These are phyloP conservation scores for Bombyx huttoni DNA, from an alignment of 2,888 invertebrate species.

Conservation along the genomic window DNA sequence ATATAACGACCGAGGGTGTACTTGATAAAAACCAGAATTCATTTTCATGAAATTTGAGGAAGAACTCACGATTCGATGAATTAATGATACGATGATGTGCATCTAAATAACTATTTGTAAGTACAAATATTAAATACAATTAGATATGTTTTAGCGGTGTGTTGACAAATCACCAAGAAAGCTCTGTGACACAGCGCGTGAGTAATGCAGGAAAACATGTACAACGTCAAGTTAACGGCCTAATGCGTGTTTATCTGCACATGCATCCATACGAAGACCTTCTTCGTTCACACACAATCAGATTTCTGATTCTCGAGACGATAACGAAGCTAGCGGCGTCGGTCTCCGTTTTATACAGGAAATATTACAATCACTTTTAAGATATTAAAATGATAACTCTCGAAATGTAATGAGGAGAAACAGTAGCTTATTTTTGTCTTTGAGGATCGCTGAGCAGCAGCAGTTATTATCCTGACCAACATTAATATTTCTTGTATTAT, in stretches of 20 bases:
- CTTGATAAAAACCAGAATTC: background rate
- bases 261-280: background rate
- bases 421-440: background rate
- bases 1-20: conserved; percentile 10
- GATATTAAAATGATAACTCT: background rate
- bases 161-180: conserved; percentile 11
- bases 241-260: conserved; percentile 22
- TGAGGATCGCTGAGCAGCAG: background rate
- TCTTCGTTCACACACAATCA: conserved; percentile 12
- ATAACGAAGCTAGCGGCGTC: conserved; percentile 10
- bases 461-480: background rate
- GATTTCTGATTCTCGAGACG: conserved; percentile 19
- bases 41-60: background rate
- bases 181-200: conserved; percentile 9
- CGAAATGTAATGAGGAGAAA: background rate
- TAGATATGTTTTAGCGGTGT: conserved; percentile 6
- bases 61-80: background rate
- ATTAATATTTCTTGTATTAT: too few relatives aligned
- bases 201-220: conserved; percentile 32
- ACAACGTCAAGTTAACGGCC: conserved; percentile 31
- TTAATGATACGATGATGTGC: too few relatives aligned
- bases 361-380: background rate
- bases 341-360: background rate
- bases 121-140: background rate
- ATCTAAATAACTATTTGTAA: too few relatives aligned